Conservation (phyloP, 2,797 vertebrate species). For the Urosaurus nigricauda region DNA sequence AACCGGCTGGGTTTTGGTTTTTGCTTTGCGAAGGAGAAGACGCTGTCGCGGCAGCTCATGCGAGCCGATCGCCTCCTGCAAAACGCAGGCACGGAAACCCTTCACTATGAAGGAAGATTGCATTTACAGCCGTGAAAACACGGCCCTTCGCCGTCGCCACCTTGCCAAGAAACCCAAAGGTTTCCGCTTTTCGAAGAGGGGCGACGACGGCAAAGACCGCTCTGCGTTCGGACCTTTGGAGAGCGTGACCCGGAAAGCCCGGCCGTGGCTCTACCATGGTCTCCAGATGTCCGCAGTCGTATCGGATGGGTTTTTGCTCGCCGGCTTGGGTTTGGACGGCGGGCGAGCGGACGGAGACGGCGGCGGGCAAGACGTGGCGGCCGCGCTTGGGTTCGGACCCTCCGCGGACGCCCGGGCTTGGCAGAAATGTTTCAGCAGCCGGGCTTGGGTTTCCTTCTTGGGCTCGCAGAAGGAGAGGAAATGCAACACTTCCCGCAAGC, state of each 20-base stretch:
- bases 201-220: slow-evolving; percentile 48
- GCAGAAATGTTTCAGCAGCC: slow-evolving; percentile 85
- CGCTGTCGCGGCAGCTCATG: slow-evolving; percentile 41
- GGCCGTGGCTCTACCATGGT: slow-evolving; percentile 81
- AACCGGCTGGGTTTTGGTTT: background rate
- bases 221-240: slow-evolving; percentile 11
- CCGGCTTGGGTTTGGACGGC: slow-evolving; percentile 55
- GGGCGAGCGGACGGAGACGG: background rate
- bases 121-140: slow-evolving; percentile 29
- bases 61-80: slow-evolving; percentile 62
- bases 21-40: slow-evolving; percentile 36
- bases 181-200: slow-evolving; percentile 71
- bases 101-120: slow-evolving; percentile 77
- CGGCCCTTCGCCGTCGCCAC: background rate
- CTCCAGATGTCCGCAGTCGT: slow-evolving; percentile 80
- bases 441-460: slow-evolving; percentile 81
- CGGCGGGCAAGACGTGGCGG: background rate
- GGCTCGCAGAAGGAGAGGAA: slow-evolving; percentile 85
- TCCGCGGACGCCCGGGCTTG: slow-evolving; percentile 62
- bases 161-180: slow-evolving; percentile 62
- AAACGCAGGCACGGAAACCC: slow-evolving; percentile 47
- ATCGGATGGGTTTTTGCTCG: slow-evolving; percentile 48
- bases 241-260: slow-evolving; percentile 19
- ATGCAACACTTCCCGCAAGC: slow-evolving; percentile 84
- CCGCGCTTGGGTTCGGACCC: background rate